phyloP scores from a whole-genome alignment of 2,888 invertebrate species.

The Acanthoscelides obtectus region DNA sequence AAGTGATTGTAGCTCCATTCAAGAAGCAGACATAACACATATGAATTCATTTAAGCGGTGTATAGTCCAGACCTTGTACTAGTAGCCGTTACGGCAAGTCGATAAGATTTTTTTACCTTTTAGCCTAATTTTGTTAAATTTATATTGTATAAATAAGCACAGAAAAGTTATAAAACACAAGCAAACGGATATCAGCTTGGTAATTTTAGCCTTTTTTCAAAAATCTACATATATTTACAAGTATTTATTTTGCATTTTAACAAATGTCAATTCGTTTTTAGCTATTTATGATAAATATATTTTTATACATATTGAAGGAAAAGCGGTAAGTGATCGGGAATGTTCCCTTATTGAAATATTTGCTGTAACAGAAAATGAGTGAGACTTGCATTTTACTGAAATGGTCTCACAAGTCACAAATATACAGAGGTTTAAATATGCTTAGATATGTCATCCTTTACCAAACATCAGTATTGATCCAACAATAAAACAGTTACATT shows the following conservation, averaged over 20 bases:
- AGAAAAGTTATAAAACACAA: neutral
- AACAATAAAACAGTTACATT: too few relatives aligned
- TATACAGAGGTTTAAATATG: too few relatives aligned
- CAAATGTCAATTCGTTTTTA: slow-evolving; percentile 8
- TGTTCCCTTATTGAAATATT: neutral
- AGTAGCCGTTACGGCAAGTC: neutral
- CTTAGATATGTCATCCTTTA: too few relatives aligned
- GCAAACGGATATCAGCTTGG: neutral
- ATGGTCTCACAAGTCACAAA: too few relatives aligned
- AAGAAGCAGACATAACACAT: neutral
- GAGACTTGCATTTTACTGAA: too few relatives aligned
- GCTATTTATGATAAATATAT: slow-evolving; percentile 11
- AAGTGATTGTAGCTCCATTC: neutral
- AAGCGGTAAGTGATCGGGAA: slow-evolving; percentile 1
- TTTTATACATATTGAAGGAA: slow-evolving; percentile 11
- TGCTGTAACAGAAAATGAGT: neutral
- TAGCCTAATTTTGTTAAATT: neutral
- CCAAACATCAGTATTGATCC: too few relatives aligned
- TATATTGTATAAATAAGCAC: neutral
- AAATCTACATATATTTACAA: neutral
- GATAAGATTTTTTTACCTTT: neutral
- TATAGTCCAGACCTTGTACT: neutral
- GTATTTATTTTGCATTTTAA: neutral
- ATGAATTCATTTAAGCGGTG: neutral
- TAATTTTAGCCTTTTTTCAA: neutral